These are phyloP conservation scores for Leptinotarsa haldemani DNA, from an alignment of 2,888 invertebrate species.

Conservation along the genomic window DNA sequence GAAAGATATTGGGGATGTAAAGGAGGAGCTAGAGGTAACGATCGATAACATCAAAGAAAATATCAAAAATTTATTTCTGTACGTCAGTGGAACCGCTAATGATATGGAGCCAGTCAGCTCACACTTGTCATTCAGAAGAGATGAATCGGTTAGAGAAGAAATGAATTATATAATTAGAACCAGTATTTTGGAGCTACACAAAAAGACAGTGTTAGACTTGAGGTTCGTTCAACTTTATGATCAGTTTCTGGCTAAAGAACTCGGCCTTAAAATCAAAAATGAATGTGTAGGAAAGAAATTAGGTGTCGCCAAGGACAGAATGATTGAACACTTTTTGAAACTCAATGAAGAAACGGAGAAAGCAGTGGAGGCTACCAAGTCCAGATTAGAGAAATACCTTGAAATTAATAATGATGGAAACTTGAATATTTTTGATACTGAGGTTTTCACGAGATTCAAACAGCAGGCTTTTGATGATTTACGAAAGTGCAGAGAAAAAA, in stretches of 20 bases:
- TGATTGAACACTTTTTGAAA: constrained; percentile 15
- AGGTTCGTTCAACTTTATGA: constrained; percentile 20
- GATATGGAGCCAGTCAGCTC: not conserved
- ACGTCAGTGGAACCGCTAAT: not conserved
- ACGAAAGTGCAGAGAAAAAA: not conserved
- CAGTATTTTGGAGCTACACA: constrained; percentile 8
- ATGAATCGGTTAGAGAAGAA: not conserved
- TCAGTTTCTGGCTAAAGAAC: constrained; percentile 5
- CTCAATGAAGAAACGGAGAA: constrained; percentile 12
- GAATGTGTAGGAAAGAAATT: not conserved
- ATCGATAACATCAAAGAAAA: not conserved
- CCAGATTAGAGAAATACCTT: constrained; percentile 8
- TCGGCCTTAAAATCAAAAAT: not conserved
- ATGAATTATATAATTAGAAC: not conserved
- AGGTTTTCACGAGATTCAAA: not conserved
- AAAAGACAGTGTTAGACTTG: constrained; percentile 20
- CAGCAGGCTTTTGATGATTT: constrained; percentile 4
- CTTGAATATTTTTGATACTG: not conserved
- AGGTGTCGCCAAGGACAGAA: not conserved
- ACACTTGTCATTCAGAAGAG: not conserved
- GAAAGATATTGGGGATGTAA: not conserved
- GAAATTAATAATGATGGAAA: not conserved
- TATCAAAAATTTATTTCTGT: not conserved
- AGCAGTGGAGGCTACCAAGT: not conserved
- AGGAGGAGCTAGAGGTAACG: not conserved